These are phyloP conservation scores for Ectemnius continuus DNA, from an alignment of 2,888 invertebrate genomes.

Conservation along the genomic window DNA sequence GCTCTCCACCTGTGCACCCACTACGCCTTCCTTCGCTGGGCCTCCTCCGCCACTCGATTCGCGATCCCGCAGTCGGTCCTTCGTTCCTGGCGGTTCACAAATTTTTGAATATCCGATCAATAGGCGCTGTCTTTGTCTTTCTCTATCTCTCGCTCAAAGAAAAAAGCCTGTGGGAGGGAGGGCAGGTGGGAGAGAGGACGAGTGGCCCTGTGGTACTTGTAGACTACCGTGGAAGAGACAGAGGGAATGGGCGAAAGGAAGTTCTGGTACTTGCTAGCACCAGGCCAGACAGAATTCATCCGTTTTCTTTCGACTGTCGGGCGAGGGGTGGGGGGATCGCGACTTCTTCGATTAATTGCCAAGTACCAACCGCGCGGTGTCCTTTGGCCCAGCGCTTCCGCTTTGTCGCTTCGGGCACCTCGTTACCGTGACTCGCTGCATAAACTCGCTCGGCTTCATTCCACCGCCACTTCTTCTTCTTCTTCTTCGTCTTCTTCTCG, in stretches of 20 bases:
- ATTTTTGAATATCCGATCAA: constrained; percentile 77
- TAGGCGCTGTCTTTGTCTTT: constrained; percentile 53
- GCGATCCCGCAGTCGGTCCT: constrained; percentile 6
- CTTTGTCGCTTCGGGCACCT: constrained; percentile 6
- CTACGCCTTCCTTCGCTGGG: not conserved
- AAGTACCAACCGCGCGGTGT: not conserved
- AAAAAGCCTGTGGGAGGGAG: constrained; percentile 50
- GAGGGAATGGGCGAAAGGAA: no score
- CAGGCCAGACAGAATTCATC: constrained; percentile 26
- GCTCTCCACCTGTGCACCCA: constrained; percentile 17
- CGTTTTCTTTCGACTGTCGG: constrained; percentile 14
- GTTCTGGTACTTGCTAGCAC: no score
- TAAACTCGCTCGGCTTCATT: not conserved
- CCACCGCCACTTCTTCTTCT: not conserved
- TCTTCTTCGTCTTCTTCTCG: not conserved
- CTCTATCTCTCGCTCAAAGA: constrained; percentile 44
- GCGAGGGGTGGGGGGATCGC: no score
- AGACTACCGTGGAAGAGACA: no score
- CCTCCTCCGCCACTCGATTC: not conserved
- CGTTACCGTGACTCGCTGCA: constrained; percentile 4
- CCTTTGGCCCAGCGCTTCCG: not conserved
- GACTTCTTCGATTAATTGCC: constrained; percentile 40
- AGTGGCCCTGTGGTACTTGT: constrained; percentile 43
- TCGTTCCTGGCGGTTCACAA: constrained; percentile 66
- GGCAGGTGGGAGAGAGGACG: constrained; percentile 64